Percentiles rank a stretch among this genome's conserved stretches.
Evolutionary conservation across 2,113 vertebrate genomes (phyloP).

Genomic region (Albula goreensis): DNA sequence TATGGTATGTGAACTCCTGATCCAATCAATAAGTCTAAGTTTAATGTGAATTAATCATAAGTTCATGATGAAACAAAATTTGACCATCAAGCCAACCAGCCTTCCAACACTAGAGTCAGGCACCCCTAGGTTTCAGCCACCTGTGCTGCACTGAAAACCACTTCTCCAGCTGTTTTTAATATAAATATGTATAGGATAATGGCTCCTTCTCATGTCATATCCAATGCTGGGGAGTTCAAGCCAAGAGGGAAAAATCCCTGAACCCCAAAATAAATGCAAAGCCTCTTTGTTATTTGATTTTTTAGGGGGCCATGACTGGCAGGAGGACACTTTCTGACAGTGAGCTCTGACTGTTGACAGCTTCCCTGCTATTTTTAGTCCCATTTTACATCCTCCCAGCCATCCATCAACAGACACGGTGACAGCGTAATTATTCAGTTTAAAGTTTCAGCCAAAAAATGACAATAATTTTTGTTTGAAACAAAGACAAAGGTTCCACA

Average conservation of each 20-base stretch:
- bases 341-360: neutral
- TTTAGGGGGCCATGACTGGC: neutral
- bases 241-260: neutral
- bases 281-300: neutral
- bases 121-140: neutral
- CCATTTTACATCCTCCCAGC: slow-evolving; percentile 11
- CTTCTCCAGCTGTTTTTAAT: too few species aligned
- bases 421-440: slow-evolving; percentile 27
- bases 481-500: slow-evolving; percentile 1
- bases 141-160: neutral
- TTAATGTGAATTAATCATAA: too few species aligned
- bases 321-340: neutral
- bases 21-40: too few species aligned
- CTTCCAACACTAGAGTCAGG: too few species aligned
- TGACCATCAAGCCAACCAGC: too few species aligned
- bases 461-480: slow-evolving; percentile 3
- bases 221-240: too few species aligned
- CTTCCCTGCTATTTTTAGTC: slow-evolving; percentile 10
- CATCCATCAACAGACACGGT: neutral
- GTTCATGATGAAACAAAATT: too few species aligned
- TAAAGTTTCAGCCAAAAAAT: slow-evolving; percentile 19
- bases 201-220: too few species aligned
- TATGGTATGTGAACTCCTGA: too few species aligned
- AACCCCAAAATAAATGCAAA: slow-evolving; percentile 24
- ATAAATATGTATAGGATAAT: too few species aligned